Percentiles rank a stretch among this genome's conserved stretches.
Evolutionary conservation across 2,797 vertebrate species (phyloP).

Genomic region (Danio tinwini): DNA sequence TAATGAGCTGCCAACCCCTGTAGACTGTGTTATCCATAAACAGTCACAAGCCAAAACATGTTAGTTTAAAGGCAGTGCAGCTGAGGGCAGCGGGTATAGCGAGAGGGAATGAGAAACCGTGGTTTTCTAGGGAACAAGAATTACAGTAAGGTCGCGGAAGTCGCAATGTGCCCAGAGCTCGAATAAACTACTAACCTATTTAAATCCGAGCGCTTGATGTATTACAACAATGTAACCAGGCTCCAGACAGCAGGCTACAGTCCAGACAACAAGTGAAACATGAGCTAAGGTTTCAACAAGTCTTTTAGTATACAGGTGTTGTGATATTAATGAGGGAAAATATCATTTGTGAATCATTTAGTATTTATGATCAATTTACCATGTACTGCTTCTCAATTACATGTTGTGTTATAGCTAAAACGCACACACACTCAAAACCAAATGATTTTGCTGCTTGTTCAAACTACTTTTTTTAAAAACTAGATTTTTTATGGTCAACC

Average conservation of each 20-base stretch:
- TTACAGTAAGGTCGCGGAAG: slow-evolving; percentile 29
- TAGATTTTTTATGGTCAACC: too few relatives aligned
- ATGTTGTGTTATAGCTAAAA: not conserved
- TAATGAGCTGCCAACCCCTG: slow-evolving; percentile 42
- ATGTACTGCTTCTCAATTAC: not conserved
- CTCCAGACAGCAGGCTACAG: not conserved
- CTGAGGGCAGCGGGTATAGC: not conserved
- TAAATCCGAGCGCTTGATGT: slow-evolving; percentile 23
- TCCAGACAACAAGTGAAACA: slow-evolving; percentile 1
- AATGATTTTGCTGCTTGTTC: too few relatives aligned
- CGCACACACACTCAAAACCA: too few relatives aligned
- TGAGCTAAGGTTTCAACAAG: not conserved
- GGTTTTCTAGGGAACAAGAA: slow-evolving; percentile 21
- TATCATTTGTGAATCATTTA: not conserved
- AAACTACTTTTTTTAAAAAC: too few relatives aligned
- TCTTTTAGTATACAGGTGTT: not conserved
- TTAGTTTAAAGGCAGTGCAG: slow-evolving; percentile 34
- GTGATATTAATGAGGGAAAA: not conserved
- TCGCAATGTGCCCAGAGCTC: slow-evolving; percentile 12
- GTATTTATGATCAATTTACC: not conserved
- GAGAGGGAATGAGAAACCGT: slow-evolving; percentile 25
- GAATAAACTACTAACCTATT: slow-evolving; percentile 38
- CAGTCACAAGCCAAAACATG: slow-evolving; percentile 27
- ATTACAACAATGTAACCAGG: slow-evolving; percentile 18
- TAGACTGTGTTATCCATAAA: slow-evolving; percentile 46